Percentiles rank a stretch among this genome's conserved stretches.
Evolutionary conservation across 64 coral and sea anemone species (phyloP).

Genomic region (Anthopleura sola): DNA sequence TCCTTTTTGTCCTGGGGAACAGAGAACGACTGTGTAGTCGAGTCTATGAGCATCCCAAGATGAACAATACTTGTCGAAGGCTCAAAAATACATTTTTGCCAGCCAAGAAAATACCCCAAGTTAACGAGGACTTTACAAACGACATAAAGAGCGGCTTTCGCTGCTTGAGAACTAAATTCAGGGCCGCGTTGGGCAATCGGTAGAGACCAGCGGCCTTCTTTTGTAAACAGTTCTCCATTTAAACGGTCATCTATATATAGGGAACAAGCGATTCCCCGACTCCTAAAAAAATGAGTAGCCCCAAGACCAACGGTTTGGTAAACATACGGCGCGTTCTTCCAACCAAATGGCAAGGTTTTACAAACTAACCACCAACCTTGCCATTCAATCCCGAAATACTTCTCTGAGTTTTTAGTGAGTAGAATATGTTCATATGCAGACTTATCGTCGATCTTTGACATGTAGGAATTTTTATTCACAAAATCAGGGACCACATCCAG

Average conservation of each 20-base stretch:
- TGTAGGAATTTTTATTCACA: background rate
- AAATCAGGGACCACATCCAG: background rate
- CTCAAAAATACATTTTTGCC: background rate
- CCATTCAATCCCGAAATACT: conserved; percentile 26
- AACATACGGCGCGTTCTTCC: conserved; percentile 32
- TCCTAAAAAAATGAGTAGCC: background rate
- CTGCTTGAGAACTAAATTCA: background rate
- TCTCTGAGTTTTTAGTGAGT: background rate
- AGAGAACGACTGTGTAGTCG: background rate
- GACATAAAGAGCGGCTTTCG: background rate
- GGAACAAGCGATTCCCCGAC: background rate
- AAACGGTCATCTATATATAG: conserved; percentile 33
- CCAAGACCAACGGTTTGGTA: conserved; percentile 16
- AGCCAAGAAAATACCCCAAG: background rate
- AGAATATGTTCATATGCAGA: conserved; percentile 29
- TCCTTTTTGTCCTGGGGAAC: background rate
- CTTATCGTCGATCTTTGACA: conserved; percentile 32
- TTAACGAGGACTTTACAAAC: background rate
- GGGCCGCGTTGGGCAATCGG: background rate
- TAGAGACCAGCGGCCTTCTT: conserved; percentile 7
- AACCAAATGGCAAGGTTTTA: conserved; percentile 17
- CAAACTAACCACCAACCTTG: conserved; percentile 15
- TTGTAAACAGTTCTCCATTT: background rate
- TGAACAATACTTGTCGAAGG: background rate
- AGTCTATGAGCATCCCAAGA: background rate